Conservation (phyloP, 2,888 invertebrate species). For the Xanthia icteritia region DNA sequence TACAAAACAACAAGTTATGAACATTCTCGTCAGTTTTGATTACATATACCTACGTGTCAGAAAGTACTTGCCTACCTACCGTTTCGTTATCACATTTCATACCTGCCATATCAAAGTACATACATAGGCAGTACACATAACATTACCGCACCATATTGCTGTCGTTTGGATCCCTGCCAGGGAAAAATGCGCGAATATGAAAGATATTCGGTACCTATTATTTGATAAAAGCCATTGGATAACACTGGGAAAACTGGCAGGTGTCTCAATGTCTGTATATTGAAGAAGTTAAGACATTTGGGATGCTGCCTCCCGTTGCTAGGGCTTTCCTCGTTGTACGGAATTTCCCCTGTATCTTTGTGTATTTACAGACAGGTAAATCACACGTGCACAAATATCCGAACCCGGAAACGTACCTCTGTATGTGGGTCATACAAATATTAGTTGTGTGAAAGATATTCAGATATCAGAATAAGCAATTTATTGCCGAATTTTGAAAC, state of each 20-base stretch:
- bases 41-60: not conserved
- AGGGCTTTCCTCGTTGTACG: too few relatives aligned
- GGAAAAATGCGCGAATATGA: slow-evolving; percentile 50
- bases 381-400: too few relatives aligned
- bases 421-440: not conserved
- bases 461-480: not conserved
- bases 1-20: not conserved
- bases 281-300: slow-evolving; percentile 21
- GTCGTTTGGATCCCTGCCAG: slow-evolving; percentile 46
- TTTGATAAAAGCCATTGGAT: slow-evolving; percentile 41
- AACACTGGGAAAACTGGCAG: slow-evolving; percentile 23
- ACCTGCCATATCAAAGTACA: slow-evolving; percentile 15
- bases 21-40: not conserved
- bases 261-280: slow-evolving; percentile 23
- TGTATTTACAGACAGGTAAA: not conserved
- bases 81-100: slow-evolving; percentile 25
- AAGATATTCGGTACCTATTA: slow-evolving; percentile 41
- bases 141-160: slow-evolving; percentile 26
- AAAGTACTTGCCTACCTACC: not conserved
- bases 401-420: too few relatives aligned
- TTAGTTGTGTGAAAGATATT: not conserved
- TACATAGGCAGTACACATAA: slow-evolving; percentile 22
- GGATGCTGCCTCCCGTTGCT: not conserved
- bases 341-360: not conserved
- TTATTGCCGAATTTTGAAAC: not conserved